Conservation (phyloP, 92 coral and sea anemone species). For the Meandrina meandrites region DNA sequence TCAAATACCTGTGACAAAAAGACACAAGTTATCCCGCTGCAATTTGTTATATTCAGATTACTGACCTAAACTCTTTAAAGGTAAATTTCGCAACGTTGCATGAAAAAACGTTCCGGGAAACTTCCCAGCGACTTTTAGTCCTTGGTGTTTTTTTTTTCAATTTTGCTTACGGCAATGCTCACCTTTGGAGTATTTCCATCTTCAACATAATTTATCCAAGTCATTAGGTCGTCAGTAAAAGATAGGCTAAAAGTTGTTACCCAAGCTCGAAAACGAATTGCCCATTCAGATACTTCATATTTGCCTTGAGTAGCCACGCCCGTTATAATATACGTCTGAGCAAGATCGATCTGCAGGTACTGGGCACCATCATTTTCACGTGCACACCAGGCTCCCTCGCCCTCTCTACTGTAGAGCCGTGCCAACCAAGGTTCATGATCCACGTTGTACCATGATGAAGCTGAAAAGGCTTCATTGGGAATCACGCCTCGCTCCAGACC, state of each 20-base stretch:
- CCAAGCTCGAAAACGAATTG: constrained; percentile 68
- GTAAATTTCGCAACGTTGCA: neutral
- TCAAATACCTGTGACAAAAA: constrained; percentile 52
- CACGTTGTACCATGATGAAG: constrained; percentile 50
- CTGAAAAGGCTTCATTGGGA: constrained; percentile 56
- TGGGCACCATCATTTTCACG: constrained; percentile 63
- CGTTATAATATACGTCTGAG: constrained; percentile 40
- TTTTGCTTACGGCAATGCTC: neutral
- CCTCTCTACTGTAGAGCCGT: constrained; percentile 60
- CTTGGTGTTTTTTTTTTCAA: too few relatives aligned
- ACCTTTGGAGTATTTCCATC: constrained; percentile 52
- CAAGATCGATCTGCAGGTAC: constrained; percentile 62
- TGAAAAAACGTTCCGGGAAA: neutral
- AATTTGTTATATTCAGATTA: neutral
- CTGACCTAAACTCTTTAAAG: neutral
- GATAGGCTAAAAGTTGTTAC: constrained; percentile 68
- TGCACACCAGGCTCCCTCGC: constrained; percentile 76
- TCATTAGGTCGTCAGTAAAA: constrained; percentile 45
- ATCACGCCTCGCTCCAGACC: constrained; percentile 43
- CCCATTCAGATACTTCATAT: constrained; percentile 64
- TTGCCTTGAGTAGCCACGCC: constrained; percentile 85
- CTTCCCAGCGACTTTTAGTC: too few relatives aligned
- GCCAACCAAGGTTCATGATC: constrained; percentile 74
- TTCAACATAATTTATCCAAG: constrained; percentile 63
- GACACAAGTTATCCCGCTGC: neutral